phyloP scores from a whole-genome alignment of 2,888 invertebrate genomes.

The Lutraria lutraria region DNA sequence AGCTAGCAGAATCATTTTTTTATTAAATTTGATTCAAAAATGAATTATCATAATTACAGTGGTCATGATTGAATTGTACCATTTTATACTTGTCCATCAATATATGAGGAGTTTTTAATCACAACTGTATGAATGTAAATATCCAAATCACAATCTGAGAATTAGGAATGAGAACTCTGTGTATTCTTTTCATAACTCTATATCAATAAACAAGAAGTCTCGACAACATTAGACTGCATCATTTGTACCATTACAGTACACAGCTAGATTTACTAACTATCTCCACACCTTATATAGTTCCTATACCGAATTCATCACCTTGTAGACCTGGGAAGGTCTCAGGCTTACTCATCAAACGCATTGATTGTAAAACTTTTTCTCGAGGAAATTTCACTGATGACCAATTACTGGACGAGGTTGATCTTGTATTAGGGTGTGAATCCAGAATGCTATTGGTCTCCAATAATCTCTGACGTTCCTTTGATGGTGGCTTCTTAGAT shows the following conservation, averaged over 20 bases:
- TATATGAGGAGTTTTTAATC: not conserved
- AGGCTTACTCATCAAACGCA: conserved; percentile 74
- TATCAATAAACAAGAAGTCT: not conserved
- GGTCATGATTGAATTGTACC: not conserved
- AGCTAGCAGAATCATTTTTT: not conserved
- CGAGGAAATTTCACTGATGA: conserved; percentile 71
- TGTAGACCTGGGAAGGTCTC: conserved; percentile 73
- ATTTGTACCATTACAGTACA: not conserved
- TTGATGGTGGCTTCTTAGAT: conserved; percentile 39
- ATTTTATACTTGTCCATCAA: not conserved
- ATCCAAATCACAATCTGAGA: not conserved
- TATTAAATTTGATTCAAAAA: not conserved
- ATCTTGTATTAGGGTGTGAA: conserved; percentile 59
- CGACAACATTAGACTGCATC: not conserved
- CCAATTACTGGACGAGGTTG: conserved; percentile 70
- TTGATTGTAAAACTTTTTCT: conserved; percentile 73
- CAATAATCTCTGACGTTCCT: conserved; percentile 29
- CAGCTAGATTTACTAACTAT: not conserved
- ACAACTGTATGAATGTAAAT: not conserved
- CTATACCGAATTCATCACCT: conserved; percentile 73
- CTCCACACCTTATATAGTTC: conserved; percentile 35
- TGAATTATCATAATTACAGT: not conserved
- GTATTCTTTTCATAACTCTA: not conserved
- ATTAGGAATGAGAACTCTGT: not conserved
- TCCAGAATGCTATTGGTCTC: conserved; percentile 51